Conservation (phyloP, 2,113 vertebrate species). For the Cryptomyrus ogoouensis region DNA sequence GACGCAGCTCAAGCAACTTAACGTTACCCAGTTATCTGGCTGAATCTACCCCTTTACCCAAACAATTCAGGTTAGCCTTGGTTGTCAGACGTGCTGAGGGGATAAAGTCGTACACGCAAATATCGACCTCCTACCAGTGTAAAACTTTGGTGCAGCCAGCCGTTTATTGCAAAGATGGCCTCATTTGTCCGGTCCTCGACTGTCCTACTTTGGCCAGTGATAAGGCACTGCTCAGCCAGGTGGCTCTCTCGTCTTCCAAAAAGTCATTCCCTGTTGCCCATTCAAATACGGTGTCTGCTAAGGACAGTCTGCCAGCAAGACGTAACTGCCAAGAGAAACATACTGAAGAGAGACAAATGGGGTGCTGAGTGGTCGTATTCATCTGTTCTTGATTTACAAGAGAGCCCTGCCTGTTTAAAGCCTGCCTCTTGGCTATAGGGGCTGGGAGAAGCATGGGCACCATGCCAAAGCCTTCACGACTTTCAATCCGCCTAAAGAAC, state of each 20-base stretch:
- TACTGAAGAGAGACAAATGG: background rate
- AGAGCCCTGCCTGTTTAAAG: background rate
- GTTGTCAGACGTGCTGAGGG: background rate
- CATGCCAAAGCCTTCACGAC: background rate
- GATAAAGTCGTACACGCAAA: background rate
- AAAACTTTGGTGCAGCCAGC: background rate
- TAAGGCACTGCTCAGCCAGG: background rate
- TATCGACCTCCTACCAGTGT: background rate
- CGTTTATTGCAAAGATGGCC: background rate
- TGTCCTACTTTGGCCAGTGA: background rate
- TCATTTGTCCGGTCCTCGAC: background rate
- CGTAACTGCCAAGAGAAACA: background rate
- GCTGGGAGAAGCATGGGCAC: too few relatives aligned
- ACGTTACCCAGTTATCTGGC: background rate
- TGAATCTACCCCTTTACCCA: background rate
- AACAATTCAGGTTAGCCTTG: background rate
- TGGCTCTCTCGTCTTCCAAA: background rate
- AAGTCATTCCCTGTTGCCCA: background rate
- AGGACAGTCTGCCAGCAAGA: slow-evolving; percentile 5
- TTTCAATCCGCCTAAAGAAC: background rate
- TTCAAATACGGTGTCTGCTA: background rate
- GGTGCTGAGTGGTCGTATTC: background rate
- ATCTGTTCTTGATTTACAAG: background rate
- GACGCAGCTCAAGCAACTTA: background rate
- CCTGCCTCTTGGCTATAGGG: background rate